Evolutionary conservation across 2,113 vertebrate species (phyloP), one percentile per base, ranked within the genome.

Genomic region (Sigmodon hispidus): DNA sequence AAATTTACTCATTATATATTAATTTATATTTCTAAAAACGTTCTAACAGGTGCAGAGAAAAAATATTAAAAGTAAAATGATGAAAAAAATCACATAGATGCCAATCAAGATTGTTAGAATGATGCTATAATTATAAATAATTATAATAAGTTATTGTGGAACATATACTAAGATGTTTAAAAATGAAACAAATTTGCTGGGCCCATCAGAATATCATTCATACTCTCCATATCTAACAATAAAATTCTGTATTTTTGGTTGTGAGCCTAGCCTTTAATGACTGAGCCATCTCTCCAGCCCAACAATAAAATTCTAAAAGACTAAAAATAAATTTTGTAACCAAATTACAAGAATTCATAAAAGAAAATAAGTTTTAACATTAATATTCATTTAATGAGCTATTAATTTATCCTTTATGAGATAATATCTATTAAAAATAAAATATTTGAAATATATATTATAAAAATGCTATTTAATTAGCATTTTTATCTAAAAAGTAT

Each of bases 331-430:
- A 12, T 52, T 79, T 76, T 87, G 17, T 57, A 17, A 88, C 15
- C 3, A 73, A 83, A 79, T 11, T 69, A 34, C 19, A 81, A 50
- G 84, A 83, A 57, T 52, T 48, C 0, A 72, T 72, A 94, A 9
- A 2, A 10, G 3, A 9, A 40, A 61, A 43, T 43, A 3, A 9
- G 24, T 43, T 84, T 84, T 2, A 9, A 2, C 1, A n/a, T 0
- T n/a, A 24, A 22, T 55, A 31, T 45, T 15, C 1, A 43, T 43
- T 29, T 61, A 31, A 50, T 2, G 10, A 26, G 16, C 13, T 81
- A 81, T 43, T 16, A 36, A 48, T 34, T 0, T 10, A 67, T 67
- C 61, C 10, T 36, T 21, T 10, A 45, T 48, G 36, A 21, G 3
- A 12, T 45, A 67, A 34, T 11, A 48, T 10, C 19, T 13, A 17